Evolutionary conservation across 2,113 vertebrate genomes (phyloP), one percentile per base, ranked within the genome.

Genomic region (Zingel zingel): DNA sequence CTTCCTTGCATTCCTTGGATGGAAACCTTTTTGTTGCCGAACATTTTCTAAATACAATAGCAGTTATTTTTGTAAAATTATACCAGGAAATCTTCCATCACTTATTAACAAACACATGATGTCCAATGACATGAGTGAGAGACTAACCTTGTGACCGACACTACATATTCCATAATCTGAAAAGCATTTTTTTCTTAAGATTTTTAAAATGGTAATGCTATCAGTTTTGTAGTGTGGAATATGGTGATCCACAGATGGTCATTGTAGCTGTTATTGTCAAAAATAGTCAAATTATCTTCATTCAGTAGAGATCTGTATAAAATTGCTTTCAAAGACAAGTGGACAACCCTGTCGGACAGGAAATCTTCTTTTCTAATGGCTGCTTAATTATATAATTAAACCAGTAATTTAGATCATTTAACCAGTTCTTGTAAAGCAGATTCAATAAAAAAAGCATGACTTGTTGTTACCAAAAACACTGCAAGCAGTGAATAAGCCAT

Each of bases 331-430:
- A 79, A 54, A 56, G 51, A 74, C 81, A 27, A 27, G 27, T 2
- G 27, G 15, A 45, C 27, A 78, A 14, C 47, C 45, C 58, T 68
- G 67, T 77, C 54, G 5, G 68, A 54, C 71, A 14, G 48, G 53
- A 84, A 14, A 68, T 75, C 36, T 81, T 68, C 36, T 81, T 68
- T 86, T 84, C 12, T 77, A 50, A 66, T 30, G 33, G 53, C 39
- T 51, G 57, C 64, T 74, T n/a, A n/a, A n/a, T n/a, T n/a, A n/a
- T n/a, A n/a, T n/a, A n/a, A n/a, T n/a, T n/a, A n/a, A n/a, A n/a
- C n/a, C n/a, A n/a, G n/a, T n/a, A n/a, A n/a, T n/a, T n/a, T 33
- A 33, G 33, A 33, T 33, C 6, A 33, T 33, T 33, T 33, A 6
- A 33, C 33, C 33, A 33, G 33, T 33, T 33, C 33, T 33, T 50